Percentiles rank a stretch among this genome's conserved stretches.
phyloP scores from a whole-genome alignment of 2,888 invertebrate genomes.

The Melanargia galathea region DNA sequence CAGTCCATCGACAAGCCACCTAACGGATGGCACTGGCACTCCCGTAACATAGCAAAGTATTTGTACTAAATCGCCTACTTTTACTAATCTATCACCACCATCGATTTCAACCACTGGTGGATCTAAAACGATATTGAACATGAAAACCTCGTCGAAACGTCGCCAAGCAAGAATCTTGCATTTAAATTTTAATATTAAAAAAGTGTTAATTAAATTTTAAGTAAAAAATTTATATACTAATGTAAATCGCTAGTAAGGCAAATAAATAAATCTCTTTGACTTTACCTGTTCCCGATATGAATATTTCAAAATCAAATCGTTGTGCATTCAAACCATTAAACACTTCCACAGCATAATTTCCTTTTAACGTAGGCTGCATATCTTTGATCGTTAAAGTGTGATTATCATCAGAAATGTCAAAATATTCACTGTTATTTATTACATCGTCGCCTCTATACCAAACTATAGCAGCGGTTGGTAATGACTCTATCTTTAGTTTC shows the following conservation, averaged over 20 bases:
- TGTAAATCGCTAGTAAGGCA: too few relatives aligned
- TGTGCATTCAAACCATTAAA: conserved; percentile 43
- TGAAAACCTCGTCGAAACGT: too few relatives aligned
- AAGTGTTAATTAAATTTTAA: too few relatives aligned
- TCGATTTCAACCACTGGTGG: conserved; percentile 47
- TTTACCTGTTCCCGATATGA: conserved; percentile 49
- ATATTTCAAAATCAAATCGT: conserved; percentile 44
- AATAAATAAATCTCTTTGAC: conserved; percentile 15
- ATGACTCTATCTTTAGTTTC: conserved; percentile 49
- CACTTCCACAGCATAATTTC: conserved; percentile 49
- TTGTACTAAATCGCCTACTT: conserved; percentile 43
- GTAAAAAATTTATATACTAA: too few relatives aligned
- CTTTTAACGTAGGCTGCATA: conserved; percentile 46
- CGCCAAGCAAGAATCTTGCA: too few relatives aligned
- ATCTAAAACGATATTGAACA: conserved; percentile 44
- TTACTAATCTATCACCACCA: conserved; percentile 25
- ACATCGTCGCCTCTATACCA: conserved; percentile 49
- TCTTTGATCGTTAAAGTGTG: conserved; percentile 47
- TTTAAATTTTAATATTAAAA: too few relatives aligned
- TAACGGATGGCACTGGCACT: conserved; percentile 49
- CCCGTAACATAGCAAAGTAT: conserved; percentile 51
- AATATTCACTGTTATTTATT: conserved; percentile 40
- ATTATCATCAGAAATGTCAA: conserved; percentile 45
- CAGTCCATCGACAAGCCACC: conserved; percentile 48
- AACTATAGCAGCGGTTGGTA: conserved; percentile 48